These are phyloP conservation scores for Drosophila tsacasi DNA, from an alignment of 1,140 invertebrate species.

Conservation along the genomic window DNA sequence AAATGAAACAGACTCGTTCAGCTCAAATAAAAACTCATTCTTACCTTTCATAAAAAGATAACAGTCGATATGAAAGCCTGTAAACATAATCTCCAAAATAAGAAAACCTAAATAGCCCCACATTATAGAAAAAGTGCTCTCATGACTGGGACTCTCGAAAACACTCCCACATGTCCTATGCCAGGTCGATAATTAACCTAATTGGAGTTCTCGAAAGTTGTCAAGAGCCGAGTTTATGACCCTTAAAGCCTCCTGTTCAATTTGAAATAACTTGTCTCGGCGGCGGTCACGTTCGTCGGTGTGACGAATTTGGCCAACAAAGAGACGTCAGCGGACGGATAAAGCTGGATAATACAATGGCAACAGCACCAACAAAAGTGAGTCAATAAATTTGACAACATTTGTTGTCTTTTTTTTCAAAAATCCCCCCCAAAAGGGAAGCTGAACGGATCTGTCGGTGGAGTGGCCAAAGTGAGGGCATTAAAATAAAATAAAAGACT, in stretches of 20 bases:
- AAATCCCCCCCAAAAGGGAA: constrained; percentile 31
- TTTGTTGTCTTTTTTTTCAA: constrained; percentile 32
- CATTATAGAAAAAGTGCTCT: neutral
- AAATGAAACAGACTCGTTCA: neutral
- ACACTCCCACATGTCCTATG: constrained; percentile 3
- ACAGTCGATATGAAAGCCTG: neutral
- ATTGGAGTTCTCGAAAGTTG: constrained; percentile 35
- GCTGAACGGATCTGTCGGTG: neutral
- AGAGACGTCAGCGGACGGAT: constrained; percentile 33
- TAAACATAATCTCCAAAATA: neutral
- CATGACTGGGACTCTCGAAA: neutral
- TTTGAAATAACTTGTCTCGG: constrained; percentile 16
- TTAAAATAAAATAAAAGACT: constrained; percentile 45
- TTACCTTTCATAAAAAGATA: neutral
- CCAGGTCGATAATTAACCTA: constrained; percentile 39
- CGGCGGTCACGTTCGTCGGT: constrained; percentile 17
- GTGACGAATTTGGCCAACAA: constrained; percentile 25
- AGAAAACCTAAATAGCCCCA: neutral
- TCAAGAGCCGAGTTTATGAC: constrained; percentile 35
- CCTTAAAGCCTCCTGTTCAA: constrained; percentile 28
- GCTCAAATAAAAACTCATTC: neutral
- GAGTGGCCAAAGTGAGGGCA: constrained; percentile 34
- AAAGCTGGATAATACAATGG: constrained; percentile 45
- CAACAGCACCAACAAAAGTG: constrained; percentile 38
- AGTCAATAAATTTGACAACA: constrained; percentile 62